Conservation (phyloP, 2,888 invertebrate species). For the Limulus polyphemus region DNA sequence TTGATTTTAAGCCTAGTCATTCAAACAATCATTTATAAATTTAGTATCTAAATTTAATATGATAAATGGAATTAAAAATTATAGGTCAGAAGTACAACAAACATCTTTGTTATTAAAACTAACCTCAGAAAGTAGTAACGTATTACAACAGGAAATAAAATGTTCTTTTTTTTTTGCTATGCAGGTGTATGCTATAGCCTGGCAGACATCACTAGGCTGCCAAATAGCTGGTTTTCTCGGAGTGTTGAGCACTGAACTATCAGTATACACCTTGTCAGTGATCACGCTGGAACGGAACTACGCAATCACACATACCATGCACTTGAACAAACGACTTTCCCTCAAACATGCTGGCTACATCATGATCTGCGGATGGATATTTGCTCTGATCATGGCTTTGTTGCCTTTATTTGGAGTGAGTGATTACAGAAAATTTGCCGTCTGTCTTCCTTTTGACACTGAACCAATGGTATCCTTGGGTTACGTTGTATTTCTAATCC, state of each 20-base stretch:
- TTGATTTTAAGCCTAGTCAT: no score
- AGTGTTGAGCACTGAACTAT: conserved; percentile 82
- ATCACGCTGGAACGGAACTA: conserved; percentile 92
- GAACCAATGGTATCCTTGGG: conserved; percentile 61
- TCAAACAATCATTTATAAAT: no score
- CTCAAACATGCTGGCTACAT: conserved; percentile 80
- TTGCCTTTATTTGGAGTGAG: conserved; percentile 82
- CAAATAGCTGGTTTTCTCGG: conserved; percentile 89
- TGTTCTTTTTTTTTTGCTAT: neutral
- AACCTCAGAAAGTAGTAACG: no score
- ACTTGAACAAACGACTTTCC: conserved; percentile 80
- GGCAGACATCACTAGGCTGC: conserved; percentile 92
- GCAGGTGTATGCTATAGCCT: conserved; percentile 77
- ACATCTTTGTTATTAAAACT: no score
- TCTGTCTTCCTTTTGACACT: conserved; percentile 90
- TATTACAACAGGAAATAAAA: no score
- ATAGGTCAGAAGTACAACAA: no score
- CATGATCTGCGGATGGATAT: conserved; percentile 85
- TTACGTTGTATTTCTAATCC: conserved; percentile 80
- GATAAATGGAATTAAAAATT: no score
- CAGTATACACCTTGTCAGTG: conserved; percentile 89
- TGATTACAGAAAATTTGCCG: conserved; percentile 90
- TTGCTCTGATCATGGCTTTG: conserved; percentile 71
- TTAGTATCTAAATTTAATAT: no score
- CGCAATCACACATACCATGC: conserved; percentile 95